Evolutionary conservation across 2,797 vertebrate genomes (phyloP).

Genomic region (Jordanella pulchra): DNA sequence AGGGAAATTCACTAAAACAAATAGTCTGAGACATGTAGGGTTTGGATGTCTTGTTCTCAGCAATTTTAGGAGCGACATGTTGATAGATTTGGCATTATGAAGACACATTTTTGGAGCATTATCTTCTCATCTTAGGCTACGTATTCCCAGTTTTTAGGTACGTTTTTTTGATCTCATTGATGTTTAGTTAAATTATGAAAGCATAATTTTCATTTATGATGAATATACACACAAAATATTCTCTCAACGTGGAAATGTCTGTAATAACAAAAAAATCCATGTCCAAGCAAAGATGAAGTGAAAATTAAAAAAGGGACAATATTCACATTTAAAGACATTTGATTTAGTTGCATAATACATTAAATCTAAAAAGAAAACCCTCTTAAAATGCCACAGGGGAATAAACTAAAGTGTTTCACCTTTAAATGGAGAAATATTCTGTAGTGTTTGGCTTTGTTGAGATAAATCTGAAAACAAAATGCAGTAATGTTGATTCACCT

Average conservation of each 20-base stretch:
- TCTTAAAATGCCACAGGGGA: no score
- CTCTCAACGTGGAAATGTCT: background rate
- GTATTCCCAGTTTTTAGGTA: background rate
- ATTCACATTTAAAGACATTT: background rate
- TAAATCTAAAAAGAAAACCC: no score
- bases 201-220: background rate
- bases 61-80: constrained; percentile 13
- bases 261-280: background rate
- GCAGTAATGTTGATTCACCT: no score
- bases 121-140: background rate
- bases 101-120: background rate
- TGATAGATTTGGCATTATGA: constrained; percentile 24
- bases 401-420: no score
- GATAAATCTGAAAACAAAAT: no score
- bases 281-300: no score
- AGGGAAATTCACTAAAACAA: constrained; percentile 16
- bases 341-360: no score
- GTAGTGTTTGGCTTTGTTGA: no score
- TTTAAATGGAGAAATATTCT: no score
- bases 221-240: background rate
- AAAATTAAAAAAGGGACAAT: background rate
- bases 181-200: background rate
- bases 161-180: background rate
- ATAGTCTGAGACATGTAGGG: constrained; percentile 12
- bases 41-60: constrained; percentile 12